A percentile compares a stretch with the other conserved stretches of the same genome.
These are phyloP conservation scores for Formica exsecta DNA, from an alignment of 1,140 invertebrate genomes.

Conservation along the genomic window DNA sequence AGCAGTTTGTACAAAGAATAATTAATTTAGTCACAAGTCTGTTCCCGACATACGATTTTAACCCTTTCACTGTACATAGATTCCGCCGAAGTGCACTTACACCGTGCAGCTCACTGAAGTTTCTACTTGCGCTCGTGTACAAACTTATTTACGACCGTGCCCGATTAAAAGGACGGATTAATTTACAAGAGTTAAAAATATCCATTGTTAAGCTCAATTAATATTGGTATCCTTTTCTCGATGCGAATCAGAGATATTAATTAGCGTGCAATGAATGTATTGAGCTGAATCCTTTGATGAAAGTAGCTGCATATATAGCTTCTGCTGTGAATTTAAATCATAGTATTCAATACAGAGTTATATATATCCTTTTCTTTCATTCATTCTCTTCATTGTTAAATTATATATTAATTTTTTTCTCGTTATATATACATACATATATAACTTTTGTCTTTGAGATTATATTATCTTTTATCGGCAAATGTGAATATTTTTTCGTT, in stretches of 20 bases:
- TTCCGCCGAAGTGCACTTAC: conserved; percentile 52
- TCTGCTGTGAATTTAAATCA: neutral
- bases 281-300: conserved; percentile 15
- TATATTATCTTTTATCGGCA: neutral
- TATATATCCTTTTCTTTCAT: neutral
- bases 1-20: conserved; percentile 59
- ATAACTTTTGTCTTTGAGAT: too few species aligned
- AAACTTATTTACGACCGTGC: conserved; percentile 60
- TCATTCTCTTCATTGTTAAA: neutral
- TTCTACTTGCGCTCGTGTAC: conserved; percentile 50
- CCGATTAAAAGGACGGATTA: conserved; percentile 24
- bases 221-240: conserved; percentile 16
- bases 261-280: conserved; percentile 30
- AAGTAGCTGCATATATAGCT: conserved; percentile 10
- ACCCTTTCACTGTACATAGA: conserved; percentile 51
- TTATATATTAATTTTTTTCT: conserved; percentile 6
- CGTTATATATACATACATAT: neutral
- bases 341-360: neutral
- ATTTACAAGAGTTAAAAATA: conserved; percentile 27
- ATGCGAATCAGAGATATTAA: conserved; percentile 34
- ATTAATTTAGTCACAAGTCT: conserved; percentile 59
- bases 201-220: conserved; percentile 35
- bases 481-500: neutral
- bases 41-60: conserved; percentile 52
- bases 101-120: conserved; percentile 42